Evolutionary conservation across 2,888 invertebrate species (phyloP).

Genomic region (Ferdinandea cuprea): DNA sequence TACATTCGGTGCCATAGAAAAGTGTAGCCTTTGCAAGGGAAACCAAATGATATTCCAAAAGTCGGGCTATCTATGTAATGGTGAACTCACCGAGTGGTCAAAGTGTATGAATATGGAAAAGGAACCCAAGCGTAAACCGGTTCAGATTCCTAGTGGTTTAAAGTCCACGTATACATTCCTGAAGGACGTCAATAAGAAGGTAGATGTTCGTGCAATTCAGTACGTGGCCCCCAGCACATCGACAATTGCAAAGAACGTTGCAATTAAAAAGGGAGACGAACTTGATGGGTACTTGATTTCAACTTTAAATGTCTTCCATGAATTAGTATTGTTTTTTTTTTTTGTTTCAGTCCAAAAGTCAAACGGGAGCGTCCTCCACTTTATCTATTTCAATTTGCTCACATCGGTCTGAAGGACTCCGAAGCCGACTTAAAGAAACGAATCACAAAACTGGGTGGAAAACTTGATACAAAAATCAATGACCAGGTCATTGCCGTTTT

Average conservation of each 20-base stretch:
- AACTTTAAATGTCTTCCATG: no score
- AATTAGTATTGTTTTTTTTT: neutral
- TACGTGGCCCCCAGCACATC: slow-evolving; percentile 83
- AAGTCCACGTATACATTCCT: slow-evolving; percentile 85
- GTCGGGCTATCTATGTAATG: slow-evolving; percentile 93
- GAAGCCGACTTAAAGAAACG: slow-evolving; percentile 87
- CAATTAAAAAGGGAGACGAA: slow-evolving; percentile 84
- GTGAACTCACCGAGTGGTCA: slow-evolving; percentile 90
- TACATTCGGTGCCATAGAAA: slow-evolving; percentile 92
- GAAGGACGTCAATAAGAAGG: slow-evolving; percentile 86
- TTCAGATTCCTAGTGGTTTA: slow-evolving; percentile 87
- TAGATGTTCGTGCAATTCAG: slow-evolving; percentile 85
- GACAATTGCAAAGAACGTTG: slow-evolving; percentile 77
- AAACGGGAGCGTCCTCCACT: slow-evolving; percentile 87
- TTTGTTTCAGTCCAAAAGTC: slow-evolving; percentile 85
- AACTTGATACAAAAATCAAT: slow-evolving; percentile 86
- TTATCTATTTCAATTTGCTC: slow-evolving; percentile 90
- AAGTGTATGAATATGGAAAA: slow-evolving; percentile 90
- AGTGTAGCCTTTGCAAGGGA: slow-evolving; percentile 90
- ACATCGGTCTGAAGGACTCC: slow-evolving; percentile 85
- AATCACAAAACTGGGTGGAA: slow-evolving; percentile 90
- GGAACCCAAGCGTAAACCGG: slow-evolving; percentile 88
- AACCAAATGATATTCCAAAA: slow-evolving; percentile 89
- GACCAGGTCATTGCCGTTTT: slow-evolving; percentile 89
- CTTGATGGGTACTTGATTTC: slow-evolving; percentile 81